A percentile compares a stretch with the other conserved stretches of the same genome.
Conservation (phyloP, 2,797 vertebrate genomes). For the Peromyscus aztecus region DNA sequence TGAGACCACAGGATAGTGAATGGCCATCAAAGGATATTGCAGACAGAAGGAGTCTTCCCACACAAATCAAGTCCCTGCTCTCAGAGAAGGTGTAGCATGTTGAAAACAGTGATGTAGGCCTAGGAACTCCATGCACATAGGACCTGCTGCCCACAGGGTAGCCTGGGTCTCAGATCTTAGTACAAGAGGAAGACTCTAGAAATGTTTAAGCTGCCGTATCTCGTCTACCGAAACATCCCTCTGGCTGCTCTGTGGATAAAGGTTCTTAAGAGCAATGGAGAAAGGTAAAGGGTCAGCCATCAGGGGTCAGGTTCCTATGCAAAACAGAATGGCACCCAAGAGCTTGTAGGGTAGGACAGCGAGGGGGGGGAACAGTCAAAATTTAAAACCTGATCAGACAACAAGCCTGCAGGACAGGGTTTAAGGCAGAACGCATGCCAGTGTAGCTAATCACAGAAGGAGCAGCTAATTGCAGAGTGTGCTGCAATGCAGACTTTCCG, state of each 20-base stretch:
- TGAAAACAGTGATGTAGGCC: neutral
- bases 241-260: conserved; percentile 1
- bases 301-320: neutral
- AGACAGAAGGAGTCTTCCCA: neutral
- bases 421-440: neutral
- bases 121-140: accelerated
- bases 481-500: neutral
- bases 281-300: conserved; percentile 6
- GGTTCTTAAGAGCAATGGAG: neutral
- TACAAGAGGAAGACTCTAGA: neutral
- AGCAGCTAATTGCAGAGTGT: neutral
- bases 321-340: neutral
- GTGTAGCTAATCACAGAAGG: neutral
- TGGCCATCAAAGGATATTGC: neutral
- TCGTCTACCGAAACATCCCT: conserved; percentile 52
- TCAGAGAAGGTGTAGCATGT: neutral
- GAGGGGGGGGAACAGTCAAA: neutral
- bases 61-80: neutral
- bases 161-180: neutral
- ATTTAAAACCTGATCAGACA: conserved; percentile 9
- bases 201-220: neutral
- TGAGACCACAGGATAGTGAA: neutral
- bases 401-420: neutral
- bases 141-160: neutral
- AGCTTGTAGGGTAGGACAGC: neutral